Evolutionary conservation across 1,140 invertebrate genomes (phyloP).

Genomic region (Trichonephila clavata): DNA sequence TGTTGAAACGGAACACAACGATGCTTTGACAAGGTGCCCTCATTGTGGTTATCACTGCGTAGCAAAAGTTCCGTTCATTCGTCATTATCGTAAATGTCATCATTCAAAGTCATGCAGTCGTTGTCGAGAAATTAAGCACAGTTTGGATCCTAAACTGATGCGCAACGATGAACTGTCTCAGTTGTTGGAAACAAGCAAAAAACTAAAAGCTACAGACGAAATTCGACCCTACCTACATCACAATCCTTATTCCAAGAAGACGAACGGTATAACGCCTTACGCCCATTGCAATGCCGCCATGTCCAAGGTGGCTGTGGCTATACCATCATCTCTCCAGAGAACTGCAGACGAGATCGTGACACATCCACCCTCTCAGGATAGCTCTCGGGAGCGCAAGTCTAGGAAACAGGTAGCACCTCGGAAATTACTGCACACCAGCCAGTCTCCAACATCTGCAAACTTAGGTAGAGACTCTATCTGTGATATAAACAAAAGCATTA

Average conservation of each 20-base stretch:
- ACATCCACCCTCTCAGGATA: not conserved
- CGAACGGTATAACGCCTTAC: conserved; percentile 47
- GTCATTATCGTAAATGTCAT: conserved; percentile 70
- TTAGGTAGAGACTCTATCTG: conserved; percentile 22
- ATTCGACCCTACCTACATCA: conserved; percentile 66
- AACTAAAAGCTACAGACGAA: not conserved
- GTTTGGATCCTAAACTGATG: conserved; percentile 32
- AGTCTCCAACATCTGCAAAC: not conserved
- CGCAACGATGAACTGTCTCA: not conserved
- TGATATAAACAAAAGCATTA: conserved; percentile 59
- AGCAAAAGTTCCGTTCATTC: conserved; percentile 52
- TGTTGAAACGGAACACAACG: conserved; percentile 78
- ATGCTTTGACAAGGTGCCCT: conserved; percentile 79
- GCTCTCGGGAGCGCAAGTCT: conserved; percentile 69
- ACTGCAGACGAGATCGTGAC: conserved; percentile 4
- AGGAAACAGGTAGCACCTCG: conserved; percentile 82
- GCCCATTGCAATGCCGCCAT: conserved; percentile 62
- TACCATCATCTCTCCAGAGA: conserved; percentile 44
- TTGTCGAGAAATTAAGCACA: conserved; percentile 61
- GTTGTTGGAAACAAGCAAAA: conserved; percentile 24
- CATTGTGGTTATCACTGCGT: conserved; percentile 79
- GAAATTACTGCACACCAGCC: conserved; percentile 79
- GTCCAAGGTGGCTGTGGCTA: conserved; percentile 64
- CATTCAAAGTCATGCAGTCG: conserved; percentile 62
- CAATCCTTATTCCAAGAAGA: conserved; percentile 66